These are phyloP conservation scores for Nomada goodeniana DNA, from an alignment of 2,888 invertebrate genomes.

Conservation along the genomic window DNA sequence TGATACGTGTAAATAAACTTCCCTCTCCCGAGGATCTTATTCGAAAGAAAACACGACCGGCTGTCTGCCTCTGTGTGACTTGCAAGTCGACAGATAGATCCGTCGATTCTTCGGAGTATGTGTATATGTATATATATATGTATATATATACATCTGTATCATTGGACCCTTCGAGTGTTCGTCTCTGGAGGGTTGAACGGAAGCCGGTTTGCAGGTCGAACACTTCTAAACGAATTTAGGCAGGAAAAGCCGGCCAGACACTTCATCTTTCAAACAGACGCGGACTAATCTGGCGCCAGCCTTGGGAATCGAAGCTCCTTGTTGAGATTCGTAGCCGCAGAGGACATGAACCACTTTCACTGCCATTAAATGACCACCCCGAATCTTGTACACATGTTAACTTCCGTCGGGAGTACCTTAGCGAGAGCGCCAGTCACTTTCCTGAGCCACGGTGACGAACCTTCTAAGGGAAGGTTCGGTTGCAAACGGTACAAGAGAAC, in stretches of 20 bases:
- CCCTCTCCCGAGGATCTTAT: slow-evolving; percentile 39
- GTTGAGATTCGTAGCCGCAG: slow-evolving; percentile 40
- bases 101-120: slow-evolving; percentile 70
- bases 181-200: slow-evolving; percentile 52
- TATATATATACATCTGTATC: neutral
- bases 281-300: slow-evolving; percentile 66
- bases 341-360: slow-evolving; percentile 41
- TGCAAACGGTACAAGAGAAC: too few relatives aligned
- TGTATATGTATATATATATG: neutral
- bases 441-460: too few relatives aligned
- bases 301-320: slow-evolving; percentile 56
- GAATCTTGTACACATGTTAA: neutral
- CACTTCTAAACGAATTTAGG: slow-evolving; percentile 64
- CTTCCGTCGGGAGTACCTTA: slow-evolving; percentile 2
- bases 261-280: slow-evolving; percentile 59
- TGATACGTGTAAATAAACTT: slow-evolving; percentile 68
- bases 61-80: slow-evolving; percentile 51
- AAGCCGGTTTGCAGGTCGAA: slow-evolving; percentile 54
- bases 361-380: neutral
- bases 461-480: too few relatives aligned
- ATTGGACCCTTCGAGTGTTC: slow-evolving; percentile 49
- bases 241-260: slow-evolving; percentile 61
- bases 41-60: slow-evolving; percentile 64
- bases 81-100: slow-evolving; percentile 60
- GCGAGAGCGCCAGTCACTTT: too few relatives aligned